A percentile compares a stretch with the other conserved stretches of the same genome.
phyloP scores from a whole-genome alignment of 2,797 vertebrate species.

The Takifugu rubripes region DNA sequence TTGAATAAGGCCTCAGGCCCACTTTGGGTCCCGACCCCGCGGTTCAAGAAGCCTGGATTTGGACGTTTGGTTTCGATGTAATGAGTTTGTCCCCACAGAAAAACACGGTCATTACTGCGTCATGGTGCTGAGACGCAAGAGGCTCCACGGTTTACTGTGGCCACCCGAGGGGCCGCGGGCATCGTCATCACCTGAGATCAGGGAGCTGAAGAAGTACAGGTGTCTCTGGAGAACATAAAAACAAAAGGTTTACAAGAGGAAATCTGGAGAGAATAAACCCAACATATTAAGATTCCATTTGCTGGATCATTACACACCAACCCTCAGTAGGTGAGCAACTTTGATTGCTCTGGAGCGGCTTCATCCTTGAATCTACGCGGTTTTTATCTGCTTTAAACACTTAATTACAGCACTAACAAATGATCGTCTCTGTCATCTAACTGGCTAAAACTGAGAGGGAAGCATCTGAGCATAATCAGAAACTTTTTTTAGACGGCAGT shows the following conservation, averaged over 20 bases:
- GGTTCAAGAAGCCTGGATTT: constrained; percentile 20
- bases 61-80: constrained; percentile 41
- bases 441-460: constrained; percentile 25
- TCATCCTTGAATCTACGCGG: constrained; percentile 20
- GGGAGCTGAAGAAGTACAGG: too few species aligned
- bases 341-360: constrained; percentile 12
- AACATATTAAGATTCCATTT: too few species aligned
- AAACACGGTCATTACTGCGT: constrained; percentile 41
- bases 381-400: constrained; percentile 39
- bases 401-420: constrained; percentile 56
- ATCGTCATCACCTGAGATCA: too few species aligned
- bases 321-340: constrained; percentile 1
- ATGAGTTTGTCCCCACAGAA: constrained; percentile 37
- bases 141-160: constrained; percentile 26
- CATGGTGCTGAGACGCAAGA: constrained; percentile 29
- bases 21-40: constrained; percentile 6
- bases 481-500: constrained; percentile 30
- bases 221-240: too few species aligned
- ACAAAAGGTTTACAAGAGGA: too few species aligned
- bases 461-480: constrained; percentile 51
- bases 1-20: constrained; percentile 16
- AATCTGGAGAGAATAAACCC: too few species aligned
- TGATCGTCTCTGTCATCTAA: constrained; percentile 43
- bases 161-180: too few species aligned
- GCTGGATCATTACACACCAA: too few species aligned